phyloP scores from a whole-genome alignment of 2,797 vertebrate genomes.

The Hoplostethus mediterraneus region DNA sequence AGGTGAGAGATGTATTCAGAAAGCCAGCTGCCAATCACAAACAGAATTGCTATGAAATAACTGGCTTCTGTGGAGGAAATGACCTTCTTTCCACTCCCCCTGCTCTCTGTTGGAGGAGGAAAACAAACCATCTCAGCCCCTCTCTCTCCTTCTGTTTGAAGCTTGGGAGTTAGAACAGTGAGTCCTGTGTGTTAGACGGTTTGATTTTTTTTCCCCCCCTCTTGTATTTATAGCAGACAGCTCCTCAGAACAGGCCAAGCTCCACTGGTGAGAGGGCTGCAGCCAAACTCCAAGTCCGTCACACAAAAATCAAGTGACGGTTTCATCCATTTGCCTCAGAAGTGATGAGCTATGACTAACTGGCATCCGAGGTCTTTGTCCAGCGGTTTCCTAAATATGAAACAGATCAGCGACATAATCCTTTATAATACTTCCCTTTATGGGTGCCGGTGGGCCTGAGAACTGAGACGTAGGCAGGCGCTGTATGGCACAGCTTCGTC shows the following conservation, averaged over 20 bases:
- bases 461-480: neutral
- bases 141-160: constrained; percentile 35
- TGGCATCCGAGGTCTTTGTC: constrained; percentile 37
- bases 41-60: constrained; percentile 49
- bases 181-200: constrained; percentile 56
- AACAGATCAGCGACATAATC: constrained; percentile 65
- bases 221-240: constrained; percentile 70
- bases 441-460: constrained; percentile 21
- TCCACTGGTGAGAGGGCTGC: constrained; percentile 45
- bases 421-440: constrained; percentile 47
- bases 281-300: constrained; percentile 64
- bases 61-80: constrained; percentile 40
- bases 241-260: constrained; percentile 55
- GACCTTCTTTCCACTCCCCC: neutral
- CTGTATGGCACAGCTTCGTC: neutral
- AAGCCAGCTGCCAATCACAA: constrained; percentile 44
- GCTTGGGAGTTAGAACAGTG: constrained; percentile 62
- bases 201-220: constrained; percentile 45
- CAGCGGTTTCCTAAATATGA: constrained; percentile 60
- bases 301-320: constrained; percentile 55
- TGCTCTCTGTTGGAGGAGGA: constrained; percentile 32
- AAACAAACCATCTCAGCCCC: constrained; percentile 52
- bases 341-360: constrained; percentile 43
- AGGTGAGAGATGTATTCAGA: constrained; percentile 32
- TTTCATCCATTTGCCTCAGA: constrained; percentile 51